Evolutionary conservation across 2,113 vertebrate genomes (phyloP).

Genomic region (Odocoileus virginianus): DNA sequence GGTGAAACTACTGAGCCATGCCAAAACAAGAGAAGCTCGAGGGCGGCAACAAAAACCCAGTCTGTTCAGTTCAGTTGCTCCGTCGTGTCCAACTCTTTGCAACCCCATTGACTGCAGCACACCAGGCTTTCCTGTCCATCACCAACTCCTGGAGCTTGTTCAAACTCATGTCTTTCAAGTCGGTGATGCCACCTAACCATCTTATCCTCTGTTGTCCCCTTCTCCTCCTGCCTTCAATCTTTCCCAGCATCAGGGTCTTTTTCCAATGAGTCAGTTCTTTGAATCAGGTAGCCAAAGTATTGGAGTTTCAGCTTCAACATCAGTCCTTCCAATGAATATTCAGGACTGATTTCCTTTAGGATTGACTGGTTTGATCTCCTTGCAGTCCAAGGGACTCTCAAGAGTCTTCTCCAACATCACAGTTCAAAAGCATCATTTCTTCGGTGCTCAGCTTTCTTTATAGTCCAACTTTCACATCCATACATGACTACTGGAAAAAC

Average conservation of each 20-base stretch:
- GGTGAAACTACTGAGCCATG: neutral
- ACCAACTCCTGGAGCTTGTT: neutral
- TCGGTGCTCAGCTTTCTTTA: neutral
- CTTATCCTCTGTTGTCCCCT: neutral
- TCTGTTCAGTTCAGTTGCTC: neutral
- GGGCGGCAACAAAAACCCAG: neutral
- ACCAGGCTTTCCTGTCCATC: neutral
- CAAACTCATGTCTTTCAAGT: neutral
- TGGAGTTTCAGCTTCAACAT: neutral
- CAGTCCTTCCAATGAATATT: neutral
- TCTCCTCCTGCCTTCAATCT: neutral
- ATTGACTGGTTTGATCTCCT: neutral
- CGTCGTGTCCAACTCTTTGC: neutral
- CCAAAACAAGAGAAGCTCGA: neutral
- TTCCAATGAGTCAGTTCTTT: neutral
- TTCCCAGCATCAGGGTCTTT: neutral
- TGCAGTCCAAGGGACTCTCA: neutral
- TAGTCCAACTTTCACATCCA: neutral
- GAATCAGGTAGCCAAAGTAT: neutral
- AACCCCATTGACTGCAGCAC: neutral
- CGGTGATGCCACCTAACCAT: neutral
- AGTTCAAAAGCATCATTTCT: neutral
- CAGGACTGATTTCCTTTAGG: neutral
- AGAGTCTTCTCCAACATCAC: neutral
- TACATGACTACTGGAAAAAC: neutral